Conservation (phyloP, 2,113 vertebrate genomes). For the Thryonomys swinderianus region DNA sequence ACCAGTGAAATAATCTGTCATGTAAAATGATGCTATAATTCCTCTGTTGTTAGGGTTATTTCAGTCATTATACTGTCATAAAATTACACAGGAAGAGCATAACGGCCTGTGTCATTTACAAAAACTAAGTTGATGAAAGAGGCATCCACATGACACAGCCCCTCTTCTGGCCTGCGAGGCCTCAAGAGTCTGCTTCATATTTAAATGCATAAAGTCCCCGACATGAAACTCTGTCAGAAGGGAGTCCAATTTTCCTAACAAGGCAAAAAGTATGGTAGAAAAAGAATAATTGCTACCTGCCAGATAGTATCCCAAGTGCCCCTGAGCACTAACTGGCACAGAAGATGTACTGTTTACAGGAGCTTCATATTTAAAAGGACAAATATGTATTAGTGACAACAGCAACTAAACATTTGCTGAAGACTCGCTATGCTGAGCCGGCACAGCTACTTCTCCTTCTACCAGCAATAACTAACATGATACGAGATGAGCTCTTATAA, state of each 20-base stretch:
- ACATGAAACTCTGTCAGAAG: neutral
- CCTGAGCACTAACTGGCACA: neutral
- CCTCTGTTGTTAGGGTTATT: constrained; percentile 69
- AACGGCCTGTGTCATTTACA: constrained; percentile 60
- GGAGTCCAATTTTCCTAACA: neutral
- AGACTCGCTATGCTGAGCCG: neutral
- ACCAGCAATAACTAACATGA: neutral
- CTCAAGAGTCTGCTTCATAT: neutral
- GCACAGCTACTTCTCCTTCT: neutral
- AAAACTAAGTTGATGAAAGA: constrained; percentile 29
- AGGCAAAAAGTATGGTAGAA: neutral
- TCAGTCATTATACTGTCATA: constrained; percentile 65
- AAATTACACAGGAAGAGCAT: constrained; percentile 65
- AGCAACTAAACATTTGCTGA: neutral
- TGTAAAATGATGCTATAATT: constrained; percentile 69
- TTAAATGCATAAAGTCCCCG: neutral
- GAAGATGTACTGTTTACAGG: neutral
- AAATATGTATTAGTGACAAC: neutral
- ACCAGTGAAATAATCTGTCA: constrained; percentile 75
- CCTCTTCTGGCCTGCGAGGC: neutral
- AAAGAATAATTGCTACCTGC: neutral
- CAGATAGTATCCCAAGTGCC: neutral
- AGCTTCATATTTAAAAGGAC: neutral
- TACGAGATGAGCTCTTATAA: neutral
- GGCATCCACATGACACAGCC: neutral